These are phyloP conservation scores for Chrysopa pallens DNA, from an alignment of 1,140 invertebrate genomes.

Conservation along the genomic window DNA sequence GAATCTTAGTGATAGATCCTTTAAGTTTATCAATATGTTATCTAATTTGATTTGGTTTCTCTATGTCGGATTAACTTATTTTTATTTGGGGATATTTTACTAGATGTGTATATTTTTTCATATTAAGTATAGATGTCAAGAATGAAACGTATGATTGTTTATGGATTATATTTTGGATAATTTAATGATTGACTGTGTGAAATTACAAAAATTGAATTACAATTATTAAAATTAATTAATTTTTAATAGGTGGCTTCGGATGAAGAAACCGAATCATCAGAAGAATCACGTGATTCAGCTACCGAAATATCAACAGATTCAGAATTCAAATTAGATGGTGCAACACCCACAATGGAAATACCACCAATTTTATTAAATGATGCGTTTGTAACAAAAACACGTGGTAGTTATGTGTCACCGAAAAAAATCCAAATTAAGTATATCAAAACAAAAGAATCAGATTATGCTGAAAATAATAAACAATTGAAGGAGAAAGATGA, in stretches of 20 bases:
- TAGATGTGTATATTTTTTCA: too few species aligned
- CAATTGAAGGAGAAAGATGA: background rate
- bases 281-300: conserved; percentile 59
- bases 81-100: too few species aligned
- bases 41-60: too few species aligned
- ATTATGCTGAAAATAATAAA: background rate
- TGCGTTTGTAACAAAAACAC: conserved; percentile 26
- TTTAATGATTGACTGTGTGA: background rate
- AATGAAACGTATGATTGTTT: too few species aligned
- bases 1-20: too few species aligned
- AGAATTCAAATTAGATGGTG: conserved; percentile 69
- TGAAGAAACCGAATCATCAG: conserved; percentile 39
- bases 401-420: conserved; percentile 21
- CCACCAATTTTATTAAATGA: conserved; percentile 48
- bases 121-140: too few species aligned
- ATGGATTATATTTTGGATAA: too few species aligned
- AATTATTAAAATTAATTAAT: too few species aligned
- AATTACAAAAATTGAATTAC: background rate
- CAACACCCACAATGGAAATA: conserved; percentile 44
- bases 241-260: conserved; percentile 47
- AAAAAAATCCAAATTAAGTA: conserved; percentile 29
- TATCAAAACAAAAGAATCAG: background rate
- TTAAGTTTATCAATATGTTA: too few species aligned
- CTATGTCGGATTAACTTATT: too few species aligned
- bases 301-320: conserved; percentile 84